phyloP scores from a whole-genome alignment of 2,888 invertebrate species.

The Microdon myrmicae region DNA sequence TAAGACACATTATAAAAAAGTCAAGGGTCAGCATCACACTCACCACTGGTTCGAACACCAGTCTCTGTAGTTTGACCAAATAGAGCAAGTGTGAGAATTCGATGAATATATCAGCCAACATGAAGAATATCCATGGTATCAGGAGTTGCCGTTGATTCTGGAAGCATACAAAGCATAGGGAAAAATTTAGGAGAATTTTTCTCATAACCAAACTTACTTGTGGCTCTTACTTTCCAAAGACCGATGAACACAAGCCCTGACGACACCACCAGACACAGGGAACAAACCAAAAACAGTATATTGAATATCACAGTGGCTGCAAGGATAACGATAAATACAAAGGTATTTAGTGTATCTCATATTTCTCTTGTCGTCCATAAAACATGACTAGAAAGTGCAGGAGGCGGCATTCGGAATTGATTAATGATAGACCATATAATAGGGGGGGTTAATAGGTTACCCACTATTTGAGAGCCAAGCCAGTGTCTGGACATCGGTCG shows the following conservation, averaged over 20 bases:
- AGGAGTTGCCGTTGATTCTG: slow-evolving; percentile 78
- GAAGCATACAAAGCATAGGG: slow-evolving; percentile 23
- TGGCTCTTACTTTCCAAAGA: slow-evolving; percentile 73
- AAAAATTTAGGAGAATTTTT: slow-evolving; percentile 10
- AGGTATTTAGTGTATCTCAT: slow-evolving; percentile 10
- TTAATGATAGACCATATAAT: too few species aligned
- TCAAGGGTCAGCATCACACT: slow-evolving; percentile 81
- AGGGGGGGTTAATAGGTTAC: too few species aligned
- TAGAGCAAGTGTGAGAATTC: slow-evolving; percentile 77
- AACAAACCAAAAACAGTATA: slow-evolving; percentile 74
- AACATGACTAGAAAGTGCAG: too few species aligned
- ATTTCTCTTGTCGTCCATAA: slow-evolving; percentile 26
- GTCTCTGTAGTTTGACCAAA: slow-evolving; percentile 73
- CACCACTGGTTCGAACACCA: slow-evolving; percentile 78
- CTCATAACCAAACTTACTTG: slow-evolving; percentile 26
- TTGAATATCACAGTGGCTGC: slow-evolving; percentile 80
- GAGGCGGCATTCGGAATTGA: too few species aligned
- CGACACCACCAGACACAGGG: slow-evolving; percentile 75
- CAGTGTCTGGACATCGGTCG: too few species aligned
- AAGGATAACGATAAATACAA: slow-evolving; percentile 59
- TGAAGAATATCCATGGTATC: slow-evolving; percentile 79
- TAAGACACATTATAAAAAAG: slow-evolving; percentile 79
- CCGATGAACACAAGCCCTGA: slow-evolving; percentile 76
- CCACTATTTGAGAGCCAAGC: too few species aligned
- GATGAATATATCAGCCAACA: slow-evolving; percentile 74